A percentile compares a stretch with the other conserved stretches of the same genome.
phyloP scores from a whole-genome alignment of 2,113 vertebrate genomes.

The Hassar affinis region DNA sequence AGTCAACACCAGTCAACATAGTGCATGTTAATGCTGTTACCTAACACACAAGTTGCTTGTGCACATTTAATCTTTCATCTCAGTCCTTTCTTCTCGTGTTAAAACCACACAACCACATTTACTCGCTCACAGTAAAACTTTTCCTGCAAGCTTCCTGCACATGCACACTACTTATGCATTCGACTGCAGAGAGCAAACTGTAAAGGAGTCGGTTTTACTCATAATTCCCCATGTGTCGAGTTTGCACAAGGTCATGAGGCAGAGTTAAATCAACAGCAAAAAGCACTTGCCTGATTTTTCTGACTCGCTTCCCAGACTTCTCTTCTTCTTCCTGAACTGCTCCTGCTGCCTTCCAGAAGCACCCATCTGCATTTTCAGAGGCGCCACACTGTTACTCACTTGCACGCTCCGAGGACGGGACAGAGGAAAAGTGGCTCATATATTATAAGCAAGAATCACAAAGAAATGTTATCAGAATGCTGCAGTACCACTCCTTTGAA shows the following conservation, averaged over 20 bases:
- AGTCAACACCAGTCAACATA: not conserved
- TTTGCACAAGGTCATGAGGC: not conserved
- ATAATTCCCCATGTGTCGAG: not conserved
- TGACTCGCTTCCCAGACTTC: conserved; percentile 30
- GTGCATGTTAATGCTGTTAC: not conserved
- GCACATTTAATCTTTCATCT: conserved; percentile 41
- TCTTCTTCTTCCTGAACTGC: conserved; percentile 33
- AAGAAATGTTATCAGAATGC: not conserved
- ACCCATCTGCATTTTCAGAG: not conserved
- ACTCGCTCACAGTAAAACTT: not conserved
- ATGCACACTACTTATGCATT: not conserved
- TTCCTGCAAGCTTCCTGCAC: not conserved
- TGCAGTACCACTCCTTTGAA: not conserved
- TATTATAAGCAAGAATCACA: not conserved
- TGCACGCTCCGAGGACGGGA: conserved; percentile 50
- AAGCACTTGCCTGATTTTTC: conserved; percentile 41
- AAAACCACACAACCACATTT: conserved; percentile 13
- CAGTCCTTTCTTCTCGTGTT: not conserved
- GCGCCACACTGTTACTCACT: conserved; percentile 30
- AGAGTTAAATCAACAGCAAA: not conserved
- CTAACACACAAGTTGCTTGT: not conserved
- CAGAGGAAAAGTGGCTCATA: not conserved
- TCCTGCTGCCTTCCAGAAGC: conserved; percentile 22
- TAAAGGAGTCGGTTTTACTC: not conserved
- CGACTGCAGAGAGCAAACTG: not conserved